Base-by-base conservation (phyloP, 2,888 invertebrate genomes). In the Terebella lapidaria region DNA sequence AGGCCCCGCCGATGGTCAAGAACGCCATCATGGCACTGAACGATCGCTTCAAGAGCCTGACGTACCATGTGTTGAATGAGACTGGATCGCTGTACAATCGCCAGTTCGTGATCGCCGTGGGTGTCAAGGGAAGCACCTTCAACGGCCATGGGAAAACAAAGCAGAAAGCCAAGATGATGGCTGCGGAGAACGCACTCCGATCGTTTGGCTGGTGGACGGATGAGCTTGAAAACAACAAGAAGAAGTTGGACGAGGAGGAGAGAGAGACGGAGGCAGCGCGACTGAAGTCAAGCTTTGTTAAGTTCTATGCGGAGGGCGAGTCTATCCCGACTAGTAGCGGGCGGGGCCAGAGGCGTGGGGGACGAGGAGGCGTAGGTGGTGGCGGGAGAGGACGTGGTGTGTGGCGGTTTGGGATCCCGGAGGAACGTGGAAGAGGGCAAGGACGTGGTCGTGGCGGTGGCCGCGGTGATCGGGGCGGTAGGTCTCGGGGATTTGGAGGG, bases 11-110 rank as follows among this genome's bases (percentile, higher is more conserved):
- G 15, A 15, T 49, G 18, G n/a, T 22, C 18, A 49, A 49, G 24
- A 49, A 49, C 49, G 18, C 49, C 15, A 22, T 49, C 49, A 49
- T 49, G 49, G 5, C 18, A 24, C 49, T 49, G 49, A 49, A 49
- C 49, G 49, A 49, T 24, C 10, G 22, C 18, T 22, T n/a, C 18
- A 10, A 22, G 5, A 24, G 18, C 24, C 22, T 49, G 49, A 5
- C 10, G 5, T 49, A 49, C 49, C 5, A 49, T 5, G 5, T 49
- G 18, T 20, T 49, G n/a, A 20, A 15, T 24, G 49, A 49, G 24
- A 49, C 49, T 10, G 49, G 49, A 10, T n/a, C 10, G n/a, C 5
- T 10, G 49, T 49, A 49, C 49, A 10, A 22, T 5, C 10, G 22
- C n/a, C 10, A 15, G 49, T 49, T 49, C 49, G 22, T 24, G 18